A percentile compares a stretch with the other conserved stretches of the same genome.
Evolutionary conservation across 1,140 invertebrate species (phyloP).

Genomic region (Philaenus spumarius): DNA sequence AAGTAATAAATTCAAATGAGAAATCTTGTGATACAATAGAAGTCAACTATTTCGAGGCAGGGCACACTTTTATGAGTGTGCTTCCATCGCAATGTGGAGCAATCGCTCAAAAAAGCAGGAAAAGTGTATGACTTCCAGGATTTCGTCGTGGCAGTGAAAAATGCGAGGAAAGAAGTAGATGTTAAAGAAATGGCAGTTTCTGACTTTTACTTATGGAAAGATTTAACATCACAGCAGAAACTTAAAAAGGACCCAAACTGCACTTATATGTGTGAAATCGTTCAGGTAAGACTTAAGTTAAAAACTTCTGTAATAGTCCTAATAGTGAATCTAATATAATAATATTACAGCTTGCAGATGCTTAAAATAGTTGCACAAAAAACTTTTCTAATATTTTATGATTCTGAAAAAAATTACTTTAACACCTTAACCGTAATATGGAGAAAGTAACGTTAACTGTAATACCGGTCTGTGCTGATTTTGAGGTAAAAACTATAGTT

Average conservation of each 20-base stretch:
- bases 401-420: too few relatives aligned
- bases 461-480: too few relatives aligned
- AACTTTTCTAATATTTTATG: too few relatives aligned
- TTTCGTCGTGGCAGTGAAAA: not conserved
- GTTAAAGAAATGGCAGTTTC: slow-evolving; percentile 3
- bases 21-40: slow-evolving; percentile 28
- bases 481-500: too few relatives aligned
- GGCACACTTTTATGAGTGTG: slow-evolving; percentile 33
- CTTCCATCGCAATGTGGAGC: slow-evolving; percentile 33
- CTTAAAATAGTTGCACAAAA: too few relatives aligned
- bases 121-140: slow-evolving; percentile 12
- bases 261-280: slow-evolving; percentile 1
- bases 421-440: too few relatives aligned
- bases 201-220: slow-evolving; percentile 14
- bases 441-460: too few relatives aligned
- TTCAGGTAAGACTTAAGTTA: not conserved
- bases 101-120: not conserved
- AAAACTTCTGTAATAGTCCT: too few relatives aligned
- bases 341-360: too few relatives aligned
- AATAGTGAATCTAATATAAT: too few relatives aligned
- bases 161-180: slow-evolving; percentile 4
- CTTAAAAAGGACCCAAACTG: slow-evolving; percentile 4
- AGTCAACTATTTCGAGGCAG: slow-evolving; percentile 29
- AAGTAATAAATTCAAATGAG: slow-evolving; percentile 17
- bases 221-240: slow-evolving; percentile 3